A percentile compares a stretch with the other conserved stretches of the same genome.
These are phyloP conservation scores for Buteo buteo DNA, from an alignment of 2,113 vertebrate genomes.

Conservation along the genomic window DNA sequence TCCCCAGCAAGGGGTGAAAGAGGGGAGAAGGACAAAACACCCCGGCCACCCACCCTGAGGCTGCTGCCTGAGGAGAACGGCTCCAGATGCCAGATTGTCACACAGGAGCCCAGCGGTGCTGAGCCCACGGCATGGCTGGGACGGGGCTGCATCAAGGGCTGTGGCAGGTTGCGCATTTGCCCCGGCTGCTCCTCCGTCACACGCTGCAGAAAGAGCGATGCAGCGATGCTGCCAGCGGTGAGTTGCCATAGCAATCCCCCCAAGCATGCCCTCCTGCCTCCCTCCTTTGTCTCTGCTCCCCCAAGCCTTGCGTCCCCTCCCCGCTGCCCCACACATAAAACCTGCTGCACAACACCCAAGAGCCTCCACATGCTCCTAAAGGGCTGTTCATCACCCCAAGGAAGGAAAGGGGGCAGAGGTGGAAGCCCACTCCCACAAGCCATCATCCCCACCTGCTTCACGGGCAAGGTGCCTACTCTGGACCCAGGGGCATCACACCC, in stretches of 20 bases:
- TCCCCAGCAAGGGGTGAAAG: fast-evolving
- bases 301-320: background rate
- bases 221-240: background rate
- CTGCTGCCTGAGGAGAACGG: background rate
- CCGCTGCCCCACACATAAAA: fast-evolving
- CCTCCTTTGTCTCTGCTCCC: background rate
- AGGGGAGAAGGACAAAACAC: background rate
- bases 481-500: fast-evolving
- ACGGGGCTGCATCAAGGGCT: fast-evolving
- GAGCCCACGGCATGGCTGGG: background rate
- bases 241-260: slow-evolving; percentile 60
- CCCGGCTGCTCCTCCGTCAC: background rate
- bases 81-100: background rate
- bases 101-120: fast-evolving
- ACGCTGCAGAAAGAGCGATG: background rate
- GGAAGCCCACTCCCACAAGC: background rate
- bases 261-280: slow-evolving; percentile 1
- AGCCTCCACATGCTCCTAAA: background rate
- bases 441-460: background rate
- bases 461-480: background rate
- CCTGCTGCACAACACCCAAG: background rate
- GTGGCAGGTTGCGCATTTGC: background rate
- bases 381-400: background rate
- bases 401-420: background rate
- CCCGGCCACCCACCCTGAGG: background rate